phyloP scores from a whole-genome alignment of 1,140 invertebrate species.

The Hypsibius dujardini region DNA sequence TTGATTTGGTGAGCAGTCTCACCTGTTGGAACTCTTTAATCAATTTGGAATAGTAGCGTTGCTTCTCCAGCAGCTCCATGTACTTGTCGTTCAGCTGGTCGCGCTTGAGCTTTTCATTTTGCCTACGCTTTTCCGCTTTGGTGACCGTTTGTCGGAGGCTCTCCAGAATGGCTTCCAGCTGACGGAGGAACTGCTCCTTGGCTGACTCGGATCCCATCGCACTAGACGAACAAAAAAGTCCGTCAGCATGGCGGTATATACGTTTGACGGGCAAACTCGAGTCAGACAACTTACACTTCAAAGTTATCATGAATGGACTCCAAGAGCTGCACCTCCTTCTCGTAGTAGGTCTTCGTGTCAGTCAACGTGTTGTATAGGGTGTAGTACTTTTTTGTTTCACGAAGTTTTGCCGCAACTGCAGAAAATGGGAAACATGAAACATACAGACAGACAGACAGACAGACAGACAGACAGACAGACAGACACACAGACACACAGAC shows the following conservation, averaged over 20 bases:
- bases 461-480: no score
- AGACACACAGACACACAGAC: no score
- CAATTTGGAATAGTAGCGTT: constrained; percentile 62
- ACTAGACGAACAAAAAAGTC: constrained; percentile 28
- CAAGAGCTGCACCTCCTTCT: constrained; percentile 69
- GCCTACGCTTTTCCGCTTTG: constrained; percentile 45
- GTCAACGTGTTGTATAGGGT: constrained; percentile 87
- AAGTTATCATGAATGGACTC: constrained; percentile 89
- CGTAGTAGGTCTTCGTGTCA: constrained; percentile 73
- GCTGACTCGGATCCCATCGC: constrained; percentile 33
- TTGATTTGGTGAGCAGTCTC: constrained; percentile 22
- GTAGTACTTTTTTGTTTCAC: constrained; percentile 92
- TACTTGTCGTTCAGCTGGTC: constrained; percentile 51
- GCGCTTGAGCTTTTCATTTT: constrained; percentile 51
- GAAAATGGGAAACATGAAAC: no score
- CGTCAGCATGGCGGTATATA: no score
- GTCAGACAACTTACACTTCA: constrained; percentile 43
- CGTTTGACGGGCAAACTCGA: background rate
- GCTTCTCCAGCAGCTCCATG: constrained; percentile 52
- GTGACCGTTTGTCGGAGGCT: constrained; percentile 58
- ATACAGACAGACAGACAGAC: no score
- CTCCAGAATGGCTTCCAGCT: constrained; percentile 68
- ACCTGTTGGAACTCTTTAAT: constrained; percentile 51
- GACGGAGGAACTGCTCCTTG: constrained; percentile 66
- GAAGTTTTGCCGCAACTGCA: constrained; percentile 75